Evolutionary conservation across 2,888 invertebrate genomes (phyloP), one percentile per base, ranked within the genome.

Genomic region (Dynastes tityus): DNA sequence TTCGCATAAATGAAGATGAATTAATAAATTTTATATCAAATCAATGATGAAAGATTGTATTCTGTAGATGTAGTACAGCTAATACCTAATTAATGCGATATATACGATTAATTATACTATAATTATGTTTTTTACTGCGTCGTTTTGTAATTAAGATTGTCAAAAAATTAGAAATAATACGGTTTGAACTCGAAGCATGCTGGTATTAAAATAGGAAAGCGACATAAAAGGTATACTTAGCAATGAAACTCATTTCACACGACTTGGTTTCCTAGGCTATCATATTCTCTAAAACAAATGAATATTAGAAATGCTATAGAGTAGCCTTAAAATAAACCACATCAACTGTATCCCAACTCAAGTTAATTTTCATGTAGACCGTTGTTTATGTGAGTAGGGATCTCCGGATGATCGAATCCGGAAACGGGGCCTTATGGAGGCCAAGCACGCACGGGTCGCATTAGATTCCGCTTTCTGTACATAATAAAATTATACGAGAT

Each of bases 401-500:
- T 55, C 76, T 49, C 51, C 76, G 76, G 76, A 67, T 76, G 67
- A 76, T 76, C 67, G 55, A 76, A 77, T 63, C 63, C 77, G 77
- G 70, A 77, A 63, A 71, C 77, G 68, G 51, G 77, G 49, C 70
- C 63, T 77, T 77, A 78, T 75, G 63, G 75, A 78, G 6, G 67
- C 78, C 63, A 76, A 13, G 58, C 78, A 78, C 78, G 78, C 78
- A 75, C 70, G 68, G 13, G 27, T 16, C 63, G 70, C 76, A 76
- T 76, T 76, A 76, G 76, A 68, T 55, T 76, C 32, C 76, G 67
- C 67, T 76, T 67, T 76, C 67, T 65, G 76, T 65, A 76, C 76
- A 67, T 78, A 78, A 78, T 78, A 78, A 78, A 78, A 78, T 78
- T 78, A 78, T 78, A 70, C 73, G 71, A 64, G 64, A 71, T 78